Evolutionary conservation across 2,113 vertebrate genomes (phyloP), one percentile per base, ranked within the genome.

Genomic region (Promerops cafer): DNA sequence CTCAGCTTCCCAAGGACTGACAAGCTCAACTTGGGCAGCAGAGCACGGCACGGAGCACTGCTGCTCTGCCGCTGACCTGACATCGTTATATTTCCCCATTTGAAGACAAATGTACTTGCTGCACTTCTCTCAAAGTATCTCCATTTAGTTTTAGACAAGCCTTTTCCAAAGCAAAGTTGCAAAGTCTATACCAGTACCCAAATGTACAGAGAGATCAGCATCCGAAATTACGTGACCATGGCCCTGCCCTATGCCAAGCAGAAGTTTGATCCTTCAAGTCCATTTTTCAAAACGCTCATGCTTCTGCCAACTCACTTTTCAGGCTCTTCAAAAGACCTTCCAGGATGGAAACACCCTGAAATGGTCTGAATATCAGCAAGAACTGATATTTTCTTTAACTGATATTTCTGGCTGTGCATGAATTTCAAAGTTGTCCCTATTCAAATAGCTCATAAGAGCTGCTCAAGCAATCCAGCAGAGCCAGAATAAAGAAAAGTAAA

Each of bases 401-500:
- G n/a, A n/a, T n/a, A 61, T 57, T 47, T 90, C 50, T 63, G 39
- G 15, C 54, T 74, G 37, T 21, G 37, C 39, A 47, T 23, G 76
- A 80, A 47, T 94, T 94, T 59, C 72, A 70, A 80, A 77, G 30
- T 9, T 74, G 30, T 40, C 69, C 17, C 17, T 47, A n/a, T 44
- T 88, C 31, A 70, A 81, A 66, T 2, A 81, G 47, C 47, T 83
- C 33, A 0, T 40, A 85, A 85, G 37, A 92, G 49, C 23, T 39
- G n/a, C 40, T 86, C 68, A 65, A 77, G 66, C 14, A 87, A 74
- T 69, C 33, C 75, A 94, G 56, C 9, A 6, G 56, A 86, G 40
- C 1, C 65, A 90, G 69, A 85, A 82, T 30, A 87, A 90, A 88
- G 45, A 42, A 64, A 91, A 83, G 16, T 53, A 83, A 88, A 47